Base-by-base conservation (phyloP, 2,797 vertebrate genomes). In the Toxotes lorentzi region DNA sequence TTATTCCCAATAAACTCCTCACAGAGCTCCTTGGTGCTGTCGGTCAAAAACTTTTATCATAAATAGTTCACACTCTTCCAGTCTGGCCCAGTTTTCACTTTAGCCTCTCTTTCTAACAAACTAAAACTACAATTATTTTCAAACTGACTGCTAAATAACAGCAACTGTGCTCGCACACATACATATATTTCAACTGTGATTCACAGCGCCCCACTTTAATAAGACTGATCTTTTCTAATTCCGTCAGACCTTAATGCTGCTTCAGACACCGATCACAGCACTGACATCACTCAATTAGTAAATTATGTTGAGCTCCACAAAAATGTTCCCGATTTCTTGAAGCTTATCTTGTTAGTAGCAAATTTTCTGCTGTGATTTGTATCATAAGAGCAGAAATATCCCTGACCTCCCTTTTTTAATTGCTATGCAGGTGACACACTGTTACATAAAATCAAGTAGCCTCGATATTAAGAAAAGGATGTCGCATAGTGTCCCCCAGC, bases 321-420 rank as follows among this genome's bases (percentile, higher is more conserved):
- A 51, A 57, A 69, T 17, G n/a, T 62, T 73, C 16, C 51, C 27
- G 48, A 24, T 65, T 64, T 56, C 47, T 71, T 66, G 58, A 38
- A 68, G 23, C 47, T 14, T 21, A 65, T 58, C 41, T 54, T 58
- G 23, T 41, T 51, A 67, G 58, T n/a, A 51, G 27, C 12, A 54
- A 23, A 66, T 43, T 51, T 19, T 62, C 61, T 17, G 47, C 61
- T 53, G 43, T 82, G 61, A 64, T 71, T 81, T 47, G 47, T 64
- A 35, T 30, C 27, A 30, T 30, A 30, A 30, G 27, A 30, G 27
- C 27, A 58, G 21, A 59, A 32, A 62, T 56, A 30, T 50, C 7
- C 14, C 53, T 32, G 45, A 60, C 41, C 23, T 32, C 9, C 30
- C 21, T 17, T 74, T 74, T 30, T 35, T 23, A 65, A 53, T 38